Base-by-base conservation (phyloP, 2,113 vertebrate species). In the Heterotis niloticus region DNA sequence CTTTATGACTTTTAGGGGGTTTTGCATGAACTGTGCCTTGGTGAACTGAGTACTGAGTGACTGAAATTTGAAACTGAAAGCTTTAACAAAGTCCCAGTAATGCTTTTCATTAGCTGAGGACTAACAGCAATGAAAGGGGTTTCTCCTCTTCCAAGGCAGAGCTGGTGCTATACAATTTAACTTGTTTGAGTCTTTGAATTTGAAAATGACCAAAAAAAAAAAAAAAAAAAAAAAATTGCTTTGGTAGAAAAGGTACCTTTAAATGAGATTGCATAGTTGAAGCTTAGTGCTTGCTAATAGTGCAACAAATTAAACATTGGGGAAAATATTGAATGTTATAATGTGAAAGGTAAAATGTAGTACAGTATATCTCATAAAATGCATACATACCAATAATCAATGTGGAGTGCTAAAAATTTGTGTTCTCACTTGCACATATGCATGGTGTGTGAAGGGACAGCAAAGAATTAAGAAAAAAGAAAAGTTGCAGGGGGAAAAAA, bases 261-360 rank as follows among this genome's bases (percentile, higher is more conserved):
- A 70, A 78, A n/a, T 23, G 72, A 81, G 79, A 79, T 87, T 88
- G 85, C 85, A 86, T 86, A 86, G 85, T 75, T 85, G 82, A 80
- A 69, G 67, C 52, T n/a, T 69, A 76, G 73, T 68, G 79, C 60
- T 16, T 75, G 81, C 82, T 79, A 81, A 84, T 83, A 88, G 87
- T 88, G 87, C 87, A 88, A 88, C 77, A 82, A 76, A 66, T 70
- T 71, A 80, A 78, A 34, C 2, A 59, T n/a, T 26, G 13, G 79
- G 80, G 78, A 77, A 80, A 80, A 81, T 76, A 74, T 77, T 79
- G 80, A 20, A 34, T 76, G 20, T 82, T 81, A 84, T 60, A 82
- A 82, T 83, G 82, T 80, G 4, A 69, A 34, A 29, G 23, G 82
- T 82, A 82, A 29, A 59, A 44, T 20, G 26, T 60, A 28, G 44